Base-by-base conservation (phyloP, 1,140 invertebrate genomes). In the Eriosoma lanigerum region DNA sequence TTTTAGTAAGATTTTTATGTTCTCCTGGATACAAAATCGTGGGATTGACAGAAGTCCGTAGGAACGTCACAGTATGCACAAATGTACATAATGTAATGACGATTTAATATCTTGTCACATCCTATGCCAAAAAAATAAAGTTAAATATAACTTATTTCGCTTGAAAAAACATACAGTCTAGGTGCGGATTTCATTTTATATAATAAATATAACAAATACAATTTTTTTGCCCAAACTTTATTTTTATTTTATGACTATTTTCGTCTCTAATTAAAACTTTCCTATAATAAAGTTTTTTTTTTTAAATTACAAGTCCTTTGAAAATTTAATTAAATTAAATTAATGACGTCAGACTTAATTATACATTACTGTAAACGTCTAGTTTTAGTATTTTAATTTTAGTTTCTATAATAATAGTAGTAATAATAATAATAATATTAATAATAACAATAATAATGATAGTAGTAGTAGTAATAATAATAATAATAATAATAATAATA, bases 81-180 rank as follows among this genome's bases (percentile, higher is more conserved):
- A 78, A 56, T 78, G 75, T 78, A 78, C 75, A 48, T 78, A 78
- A 78, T 78, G 56, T 78, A 78, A 78, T 78, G 75, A 78, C 75
- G 75, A 78, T 78, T 78, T 78, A 78, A 78, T 78, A 78, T 62
- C 75, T 78, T 78, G 75, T 78, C 75, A 78, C 56, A 78, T 62
- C 75, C 56, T 78, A 60, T 78, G 75, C 75, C 75, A 78, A 78
- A 78, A 78, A 78, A 76, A 78, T 60, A 78, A 56, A 78, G 75
- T 78, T 78, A 78, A 78, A 78, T 78, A 62, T 78, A 78, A 78
- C 75, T 78, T 58, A 78, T 78, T 78, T 78, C 68, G 75, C 75
- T n/a, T 78, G 38, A 78, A 76, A 78, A 78, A 78, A 78, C 75
- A 78, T 29, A 15, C 75, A 62, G 32, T 62, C 75, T 76, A 26